Evolutionary conservation across 2,113 vertebrate genomes (phyloP).

Genomic region (Chaetura pelagica): DNA sequence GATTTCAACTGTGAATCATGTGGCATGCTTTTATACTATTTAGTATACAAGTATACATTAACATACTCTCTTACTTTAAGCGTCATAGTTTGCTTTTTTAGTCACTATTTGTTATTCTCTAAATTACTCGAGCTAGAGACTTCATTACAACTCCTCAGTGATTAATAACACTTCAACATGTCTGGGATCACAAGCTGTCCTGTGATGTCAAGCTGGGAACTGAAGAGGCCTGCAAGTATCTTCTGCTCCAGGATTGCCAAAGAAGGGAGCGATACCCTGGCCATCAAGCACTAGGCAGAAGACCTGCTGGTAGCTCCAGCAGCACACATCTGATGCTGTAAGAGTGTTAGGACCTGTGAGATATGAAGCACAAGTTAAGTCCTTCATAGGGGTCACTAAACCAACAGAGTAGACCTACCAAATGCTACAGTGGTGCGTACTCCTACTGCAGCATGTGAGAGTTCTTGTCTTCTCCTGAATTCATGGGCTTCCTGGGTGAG

Average conservation of each 20-base stretch:
- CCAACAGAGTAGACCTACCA: neutral
- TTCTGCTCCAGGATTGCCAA: neutral
- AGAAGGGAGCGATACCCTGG: neutral
- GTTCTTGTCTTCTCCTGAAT: neutral
- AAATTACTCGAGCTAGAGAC: neutral
- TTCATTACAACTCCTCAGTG: neutral
- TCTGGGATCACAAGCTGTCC: neutral
- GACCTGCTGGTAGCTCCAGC: too few species aligned
- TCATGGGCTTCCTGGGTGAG: too few species aligned
- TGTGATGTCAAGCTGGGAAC: neutral
- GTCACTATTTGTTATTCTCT: neutral
- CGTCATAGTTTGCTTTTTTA: neutral
- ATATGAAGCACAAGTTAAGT: neutral
- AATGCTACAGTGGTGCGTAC: neutral
- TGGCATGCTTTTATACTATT: neutral
- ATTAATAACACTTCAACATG: neutral
- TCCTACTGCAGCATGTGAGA: neutral
- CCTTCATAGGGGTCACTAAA: neutral
- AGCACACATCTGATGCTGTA: neutral
- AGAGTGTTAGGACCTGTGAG: neutral
- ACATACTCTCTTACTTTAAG: too few species aligned
- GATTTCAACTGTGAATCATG: neutral
- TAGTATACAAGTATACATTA: too few species aligned
- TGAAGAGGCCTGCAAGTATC: neutral
- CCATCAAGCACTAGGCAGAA: neutral